Evolutionary conservation across 2,888 invertebrate genomes (phyloP), one percentile per base, ranked within the genome.

Genomic region (Lagria hirta): DNA sequence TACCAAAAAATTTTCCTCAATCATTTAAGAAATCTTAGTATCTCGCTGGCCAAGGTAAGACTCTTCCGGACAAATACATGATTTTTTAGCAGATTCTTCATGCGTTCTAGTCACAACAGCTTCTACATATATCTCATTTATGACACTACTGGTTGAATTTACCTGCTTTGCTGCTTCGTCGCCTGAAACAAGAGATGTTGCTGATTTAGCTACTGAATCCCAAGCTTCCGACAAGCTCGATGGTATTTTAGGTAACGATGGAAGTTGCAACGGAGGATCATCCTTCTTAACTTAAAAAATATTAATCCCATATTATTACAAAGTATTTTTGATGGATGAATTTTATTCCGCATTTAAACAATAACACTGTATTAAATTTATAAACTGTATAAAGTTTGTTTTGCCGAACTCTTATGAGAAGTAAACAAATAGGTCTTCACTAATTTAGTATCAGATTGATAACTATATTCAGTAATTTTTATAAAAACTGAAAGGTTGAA

Each of bases 201-300:
- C 58, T 22, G 60, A 57, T 43, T 55, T 54, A 51, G 55, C 57
- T 22, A 66, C 51, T 23, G 59, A 54, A 27, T 61, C 60, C 69
- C 69, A 68, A 16, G 60, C 64, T 42, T 83, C 82, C 28, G 79
- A 75, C 48, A 82, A 72, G 62, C 76, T 77, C 60, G 75, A 74
- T 11, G 83, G 83, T 26, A 82, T 62, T 68, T 77, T 75, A 54
- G 83, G 71, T 49, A 72, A 62, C 57, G 79, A 76, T 24, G 82
- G 80, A 55, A 83, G 73, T 50, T 82, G 79, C 52, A 80, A 72
- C 66, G 82, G 80, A 36, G 79, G 78, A 59, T 83, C 83, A 37
- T 81, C 84, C 17, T 83, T 83, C 73, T 83, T 84, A 52, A 83
- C 84, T 84, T 70, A 49, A 71, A 66, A 46, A 30, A 32, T 32